phyloP scores from a whole-genome alignment of 1,140 invertebrate species.

The Diorhabda elongata region DNA sequence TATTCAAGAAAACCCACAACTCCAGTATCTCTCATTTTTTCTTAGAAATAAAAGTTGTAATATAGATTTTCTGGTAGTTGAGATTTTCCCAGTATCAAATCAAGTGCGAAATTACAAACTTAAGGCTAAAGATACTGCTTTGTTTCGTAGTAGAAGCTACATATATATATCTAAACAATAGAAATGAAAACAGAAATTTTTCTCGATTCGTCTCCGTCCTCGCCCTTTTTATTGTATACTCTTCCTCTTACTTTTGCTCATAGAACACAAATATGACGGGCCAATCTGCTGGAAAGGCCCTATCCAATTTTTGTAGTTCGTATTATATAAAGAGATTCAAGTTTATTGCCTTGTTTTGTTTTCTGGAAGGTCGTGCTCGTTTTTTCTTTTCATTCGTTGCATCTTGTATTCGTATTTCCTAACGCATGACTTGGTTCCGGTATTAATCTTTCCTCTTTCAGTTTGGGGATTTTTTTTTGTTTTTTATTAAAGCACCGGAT shows the following conservation, averaged over 20 bases:
- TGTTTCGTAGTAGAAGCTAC: background rate
- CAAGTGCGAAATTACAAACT: constrained; percentile 11
- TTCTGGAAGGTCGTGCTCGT: constrained; percentile 5
- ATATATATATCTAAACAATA: constrained; percentile 13
- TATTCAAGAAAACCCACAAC: no score
- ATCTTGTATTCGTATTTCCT: constrained; percentile 16
- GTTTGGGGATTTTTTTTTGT: background rate
- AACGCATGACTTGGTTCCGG: constrained; percentile 19
- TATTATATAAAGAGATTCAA: constrained; percentile 22
- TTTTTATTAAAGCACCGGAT: no score
- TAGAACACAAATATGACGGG: constrained; percentile 17
- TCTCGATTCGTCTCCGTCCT: constrained; percentile 4
- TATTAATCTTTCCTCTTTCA: constrained; percentile 13
- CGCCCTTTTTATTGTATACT: constrained; percentile 11
- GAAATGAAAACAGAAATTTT: background rate
- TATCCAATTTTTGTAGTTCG: constrained; percentile 22
- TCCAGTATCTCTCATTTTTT: no score
- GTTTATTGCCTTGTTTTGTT: constrained; percentile 24
- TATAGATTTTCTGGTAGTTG: background rate
- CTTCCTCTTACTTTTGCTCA: constrained; percentile 18
- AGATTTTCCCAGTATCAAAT: constrained; percentile 6
- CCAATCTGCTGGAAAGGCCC: constrained; percentile 17
- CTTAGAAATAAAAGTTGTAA: no score
- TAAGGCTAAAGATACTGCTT: background rate
- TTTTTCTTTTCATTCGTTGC: constrained; percentile 18